Evolutionary conservation across 1,140 invertebrate genomes (phyloP).

Genomic region (Bombus fervidus): DNA sequence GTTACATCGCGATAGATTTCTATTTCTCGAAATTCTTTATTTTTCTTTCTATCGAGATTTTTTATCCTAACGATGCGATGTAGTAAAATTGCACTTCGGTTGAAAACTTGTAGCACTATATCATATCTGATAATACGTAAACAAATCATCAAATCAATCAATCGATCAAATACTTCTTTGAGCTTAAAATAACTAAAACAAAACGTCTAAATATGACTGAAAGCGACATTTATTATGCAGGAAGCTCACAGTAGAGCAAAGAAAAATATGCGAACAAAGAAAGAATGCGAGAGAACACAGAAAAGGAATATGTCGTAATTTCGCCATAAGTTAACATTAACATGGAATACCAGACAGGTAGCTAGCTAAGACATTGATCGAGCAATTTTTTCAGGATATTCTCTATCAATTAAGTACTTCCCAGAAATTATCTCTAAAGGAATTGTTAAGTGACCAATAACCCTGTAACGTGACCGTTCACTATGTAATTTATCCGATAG

Average conservation of each 20-base stretch:
- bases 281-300: not conserved
- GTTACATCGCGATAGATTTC: no score
- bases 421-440: slow-evolving; percentile 14
- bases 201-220: not conserved
- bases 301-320: not conserved
- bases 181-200: not conserved
- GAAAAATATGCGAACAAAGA: not conserved
- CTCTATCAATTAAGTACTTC: slow-evolving; percentile 3
- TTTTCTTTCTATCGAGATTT: not conserved
- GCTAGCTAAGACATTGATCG: not conserved
- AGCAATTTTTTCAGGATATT: not conserved
- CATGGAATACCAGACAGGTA: not conserved
- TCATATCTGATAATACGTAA: no score
- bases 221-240: not conserved
- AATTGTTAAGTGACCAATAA: slow-evolving; percentile 25
- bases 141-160: no score
- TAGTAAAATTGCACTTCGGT: no score
- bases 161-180: not conserved
- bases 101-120: no score
- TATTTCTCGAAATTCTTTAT: not conserved
- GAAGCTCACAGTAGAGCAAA: not conserved
- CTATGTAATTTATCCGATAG: slow-evolving; percentile 51
- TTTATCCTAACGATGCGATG: no score
- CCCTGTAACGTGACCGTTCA: not conserved
- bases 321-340: not conserved